Evolutionary conservation across 2,888 invertebrate genomes (phyloP).

Genomic region (Aporophyla nigra): DNA sequence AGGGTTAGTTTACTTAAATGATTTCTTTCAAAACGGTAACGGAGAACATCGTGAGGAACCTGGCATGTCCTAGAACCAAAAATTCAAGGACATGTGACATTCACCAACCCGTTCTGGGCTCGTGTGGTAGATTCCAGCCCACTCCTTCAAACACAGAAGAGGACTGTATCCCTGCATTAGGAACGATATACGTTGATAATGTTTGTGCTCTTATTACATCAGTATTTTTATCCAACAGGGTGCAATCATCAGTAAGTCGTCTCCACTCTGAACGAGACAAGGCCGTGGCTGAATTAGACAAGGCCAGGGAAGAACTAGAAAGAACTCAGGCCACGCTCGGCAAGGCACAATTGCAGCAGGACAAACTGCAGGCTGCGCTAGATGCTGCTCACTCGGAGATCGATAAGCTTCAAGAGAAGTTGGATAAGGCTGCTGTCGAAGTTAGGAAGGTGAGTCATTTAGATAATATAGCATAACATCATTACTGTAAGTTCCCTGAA

Average conservation of each 20-base stretch:
- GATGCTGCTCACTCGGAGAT: conserved; percentile 97
- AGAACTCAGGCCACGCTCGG: conserved; percentile 97
- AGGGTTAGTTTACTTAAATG: not conserved
- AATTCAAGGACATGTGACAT: not conserved
- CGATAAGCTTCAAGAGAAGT: conserved; percentile 96
- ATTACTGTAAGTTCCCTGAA: too few species aligned
- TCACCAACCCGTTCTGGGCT: not conserved
- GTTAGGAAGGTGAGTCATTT: conserved; percentile 93
- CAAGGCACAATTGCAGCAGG: conserved; percentile 97
- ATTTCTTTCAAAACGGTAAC: not conserved
- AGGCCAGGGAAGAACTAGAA: conserved; percentile 96
- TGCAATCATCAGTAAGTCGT: conserved; percentile 95
- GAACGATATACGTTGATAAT: not conserved
- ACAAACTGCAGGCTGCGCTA: conserved; percentile 96
- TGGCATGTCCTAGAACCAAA: not conserved
- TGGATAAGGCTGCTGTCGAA: conserved; percentile 96
- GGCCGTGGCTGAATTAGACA: conserved; percentile 96
- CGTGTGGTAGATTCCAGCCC: not conserved
- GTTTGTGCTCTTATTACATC: not conserved
- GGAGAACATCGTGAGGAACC: not conserved
- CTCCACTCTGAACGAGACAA: conserved; percentile 97
- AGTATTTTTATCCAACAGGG: conserved; percentile 79
- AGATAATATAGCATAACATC: too few species aligned
- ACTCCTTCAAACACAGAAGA: too few species aligned
- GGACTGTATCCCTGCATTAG: too few species aligned